Base-by-base conservation (phyloP, 2,888 invertebrate genomes). In the Dione juno region DNA sequence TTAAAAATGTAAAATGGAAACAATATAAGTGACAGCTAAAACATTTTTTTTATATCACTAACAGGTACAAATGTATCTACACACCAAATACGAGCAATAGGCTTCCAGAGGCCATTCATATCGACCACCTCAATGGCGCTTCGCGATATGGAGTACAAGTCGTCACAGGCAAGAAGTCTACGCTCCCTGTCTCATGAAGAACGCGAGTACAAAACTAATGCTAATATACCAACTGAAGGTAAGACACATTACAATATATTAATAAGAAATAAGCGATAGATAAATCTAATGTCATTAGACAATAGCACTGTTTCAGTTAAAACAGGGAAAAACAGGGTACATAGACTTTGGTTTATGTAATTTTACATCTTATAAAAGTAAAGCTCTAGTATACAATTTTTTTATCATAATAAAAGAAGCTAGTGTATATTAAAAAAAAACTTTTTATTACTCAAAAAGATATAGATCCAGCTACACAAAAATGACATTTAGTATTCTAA, bases 61-160 rank as follows among this genome's bases (percentile, higher is more conserved):
- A 19, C 52, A 94, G 95, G 94, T 90, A 94, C 95, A 73, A 93
- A 94, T 84, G 88, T 81, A 83, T 92, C 85, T 92, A 95, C 87
- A n/a, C 92, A 92, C 95, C 96, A 96, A 83, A 96, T 96, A 82
- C 94, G 97, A 75, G 95, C 96, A 63, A 93, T 97, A 78, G 96
- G 96, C 43, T 91, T 97, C 81, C 97, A 96, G 82, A 94, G 97
- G 77, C 95, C 97, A 66, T 85, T 88, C 74, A 84, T 92, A 50
- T 81, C 89, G 94, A 95, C 90, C 87, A 96, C 87, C 88, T 95
- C 88, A 11, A 79, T 92, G 69, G 83, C 88, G 2, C 82, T 92
- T 3, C 83, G 92, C 1, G 91, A 91, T 48, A 85, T 90, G 81
- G 97, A 97, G 78, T 95, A 95, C 85, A 95, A 97, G 81, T 83